Evolutionary conservation across 2,113 vertebrate genomes (phyloP).

Genomic region (Podarcis raffonei): DNA sequence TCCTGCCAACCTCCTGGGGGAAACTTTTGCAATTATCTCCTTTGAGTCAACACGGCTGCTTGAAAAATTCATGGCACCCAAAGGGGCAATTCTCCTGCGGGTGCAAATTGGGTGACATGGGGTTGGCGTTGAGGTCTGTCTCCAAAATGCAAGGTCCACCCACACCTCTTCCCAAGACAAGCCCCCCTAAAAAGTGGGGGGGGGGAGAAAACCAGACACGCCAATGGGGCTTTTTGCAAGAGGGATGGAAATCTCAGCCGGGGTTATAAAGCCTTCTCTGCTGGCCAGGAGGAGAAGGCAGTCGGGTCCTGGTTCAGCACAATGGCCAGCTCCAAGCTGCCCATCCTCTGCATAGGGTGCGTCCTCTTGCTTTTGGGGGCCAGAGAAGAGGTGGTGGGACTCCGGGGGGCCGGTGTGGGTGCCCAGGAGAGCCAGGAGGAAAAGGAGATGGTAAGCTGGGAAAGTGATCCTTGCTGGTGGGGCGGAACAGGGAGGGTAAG

Average conservation of each 20-base stretch:
- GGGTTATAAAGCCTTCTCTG: neutral
- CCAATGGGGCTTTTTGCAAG: neutral
- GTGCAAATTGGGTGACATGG: neutral
- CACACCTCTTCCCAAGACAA: too few species aligned
- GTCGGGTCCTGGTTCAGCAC: conserved; percentile 11
- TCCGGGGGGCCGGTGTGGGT: conserved; percentile 45
- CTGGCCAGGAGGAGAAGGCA: too few species aligned
- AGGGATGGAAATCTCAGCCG: neutral
- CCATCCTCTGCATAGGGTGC: conserved; percentile 51
- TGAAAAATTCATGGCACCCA: neutral
- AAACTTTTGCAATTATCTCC: too few species aligned
- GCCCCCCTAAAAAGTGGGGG: neutral
- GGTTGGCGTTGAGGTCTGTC: neutral
- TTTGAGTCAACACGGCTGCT: neutral
- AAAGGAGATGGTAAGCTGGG: conserved; percentile 64
- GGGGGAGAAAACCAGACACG: neutral
- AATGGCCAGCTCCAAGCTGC: conserved; percentile 59
- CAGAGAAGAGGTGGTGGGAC: conserved; percentile 55
- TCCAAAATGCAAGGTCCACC: too few species aligned
- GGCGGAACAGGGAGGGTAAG: neutral
- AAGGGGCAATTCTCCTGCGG: neutral
- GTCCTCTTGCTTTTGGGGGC: conserved; percentile 52
- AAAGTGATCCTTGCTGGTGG: too few species aligned
- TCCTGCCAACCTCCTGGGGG: neutral
- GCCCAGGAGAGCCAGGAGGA: conserved; percentile 59